phyloP scores from a whole-genome alignment of 2,113 vertebrate species.

The Daboia siamensis region DNA sequence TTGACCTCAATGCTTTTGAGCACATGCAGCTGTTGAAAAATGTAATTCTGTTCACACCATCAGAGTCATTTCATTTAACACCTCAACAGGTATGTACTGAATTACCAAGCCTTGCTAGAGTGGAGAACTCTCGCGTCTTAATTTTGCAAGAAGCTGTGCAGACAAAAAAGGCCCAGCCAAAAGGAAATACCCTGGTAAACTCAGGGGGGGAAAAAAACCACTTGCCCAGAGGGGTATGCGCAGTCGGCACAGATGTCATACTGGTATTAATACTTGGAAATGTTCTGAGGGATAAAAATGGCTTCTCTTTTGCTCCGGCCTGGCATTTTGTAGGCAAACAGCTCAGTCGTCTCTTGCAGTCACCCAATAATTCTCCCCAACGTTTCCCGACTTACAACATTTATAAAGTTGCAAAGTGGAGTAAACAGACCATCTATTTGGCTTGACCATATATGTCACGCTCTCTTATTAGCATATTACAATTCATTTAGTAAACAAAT shows the following conservation, averaged over 20 bases:
- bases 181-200: conserved; percentile 43
- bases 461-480: conserved; percentile 88
- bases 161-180: conserved; percentile 21
- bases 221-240: conserved; percentile 2
- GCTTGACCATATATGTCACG: conserved; percentile 81
- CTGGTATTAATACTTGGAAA: conserved; percentile 60
- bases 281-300: conserved; percentile 66
- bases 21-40: conserved; percentile 52
- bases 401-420: conserved; percentile 79
- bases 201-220: conserved; percentile 35
- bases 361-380: conserved; percentile 76
- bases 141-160: conserved; percentile 29
- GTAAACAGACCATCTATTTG: conserved; percentile 86
- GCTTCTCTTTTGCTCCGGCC: conserved; percentile 60
- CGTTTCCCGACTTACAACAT: conserved; percentile 77
- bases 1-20: conserved; percentile 55
- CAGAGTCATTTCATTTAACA: conserved; percentile 50
- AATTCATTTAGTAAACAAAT: conserved; percentile 88
- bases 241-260: conserved; percentile 58
- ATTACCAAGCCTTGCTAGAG: conserved; percentile 48
- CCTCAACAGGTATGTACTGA: conserved; percentile 58
- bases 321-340: conserved; percentile 74
- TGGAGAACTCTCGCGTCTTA: conserved; percentile 34
- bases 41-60: conserved; percentile 49
- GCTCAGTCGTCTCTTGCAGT: conserved; percentile 68